Evolutionary conservation across 2,888 invertebrate genomes (phyloP).

Genomic region (Drosophila lutescens): DNA sequence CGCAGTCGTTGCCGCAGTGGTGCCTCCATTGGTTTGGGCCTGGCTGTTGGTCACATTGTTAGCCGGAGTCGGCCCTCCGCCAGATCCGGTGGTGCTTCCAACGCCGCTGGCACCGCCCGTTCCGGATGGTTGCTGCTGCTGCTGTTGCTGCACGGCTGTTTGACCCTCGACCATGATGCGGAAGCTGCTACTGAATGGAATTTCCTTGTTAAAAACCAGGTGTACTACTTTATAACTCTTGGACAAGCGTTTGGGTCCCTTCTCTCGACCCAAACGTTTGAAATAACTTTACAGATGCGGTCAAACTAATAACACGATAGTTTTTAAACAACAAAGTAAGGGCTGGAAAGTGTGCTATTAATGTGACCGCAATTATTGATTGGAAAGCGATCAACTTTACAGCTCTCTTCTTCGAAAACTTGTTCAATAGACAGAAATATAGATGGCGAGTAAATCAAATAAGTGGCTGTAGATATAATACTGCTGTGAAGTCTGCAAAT

Average conservation of each 20-base stretch:
- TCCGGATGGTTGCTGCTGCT: constrained; percentile 69
- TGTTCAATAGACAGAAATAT: constrained; percentile 19
- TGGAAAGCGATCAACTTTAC: constrained; percentile 39
- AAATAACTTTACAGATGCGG: background rate
- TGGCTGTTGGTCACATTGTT: constrained; percentile 85
- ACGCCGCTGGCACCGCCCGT: constrained; percentile 47
- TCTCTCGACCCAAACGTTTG: background rate
- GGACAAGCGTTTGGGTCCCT: background rate
- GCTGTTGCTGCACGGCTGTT: constrained; percentile 86
- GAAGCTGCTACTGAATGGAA: constrained; percentile 59
- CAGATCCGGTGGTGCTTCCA: constrained; percentile 37
- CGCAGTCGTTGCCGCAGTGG: constrained; percentile 50
- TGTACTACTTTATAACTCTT: too few species aligned
- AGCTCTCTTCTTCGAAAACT: constrained; percentile 40
- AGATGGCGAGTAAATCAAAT: constrained; percentile 14
- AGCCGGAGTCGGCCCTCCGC: constrained; percentile 40
- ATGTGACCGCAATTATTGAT: background rate
- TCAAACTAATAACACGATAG: background rate
- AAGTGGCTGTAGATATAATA: constrained; percentile 58
- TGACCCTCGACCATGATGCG: constrained; percentile 88
- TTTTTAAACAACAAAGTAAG: background rate
- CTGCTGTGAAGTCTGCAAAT: constrained; percentile 63
- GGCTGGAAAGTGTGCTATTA: background rate
- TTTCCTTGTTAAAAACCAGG: constrained; percentile 6
- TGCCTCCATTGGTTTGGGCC: constrained; percentile 85